Conservation (phyloP, 2,797 vertebrate genomes). For the Mus minutoides region DNA sequence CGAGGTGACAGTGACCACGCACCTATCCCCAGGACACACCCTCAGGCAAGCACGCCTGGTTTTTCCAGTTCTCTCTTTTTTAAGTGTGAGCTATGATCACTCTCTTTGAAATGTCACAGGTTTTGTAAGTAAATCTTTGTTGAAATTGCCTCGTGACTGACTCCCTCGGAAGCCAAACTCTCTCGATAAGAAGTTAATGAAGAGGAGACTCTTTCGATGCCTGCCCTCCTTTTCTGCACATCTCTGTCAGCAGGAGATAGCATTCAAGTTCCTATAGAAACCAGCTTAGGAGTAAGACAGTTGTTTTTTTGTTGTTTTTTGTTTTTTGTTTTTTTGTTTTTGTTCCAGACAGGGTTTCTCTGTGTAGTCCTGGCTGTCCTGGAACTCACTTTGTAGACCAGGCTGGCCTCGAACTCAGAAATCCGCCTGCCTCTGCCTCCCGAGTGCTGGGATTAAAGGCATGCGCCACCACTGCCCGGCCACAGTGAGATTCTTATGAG, state of each 20-base stretch:
- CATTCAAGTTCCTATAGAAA: conserved; percentile 39
- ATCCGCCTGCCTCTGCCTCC: no score
- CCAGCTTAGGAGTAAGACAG: neutral
- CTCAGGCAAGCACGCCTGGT: conserved; percentile 50
- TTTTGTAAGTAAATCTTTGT: conserved; percentile 62
- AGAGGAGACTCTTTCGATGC: neutral
- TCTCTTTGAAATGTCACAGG: conserved; percentile 33
- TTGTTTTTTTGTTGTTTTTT: no score
- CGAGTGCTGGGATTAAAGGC: no score
- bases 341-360: no score
- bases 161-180: conserved; percentile 6
- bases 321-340: no score
- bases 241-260: neutral
- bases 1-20: conserved; percentile 8
- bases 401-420: no score
- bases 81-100: conserved; percentile 47
- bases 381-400: no score
- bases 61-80: conserved; percentile 70
- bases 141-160: conserved; percentile 37
- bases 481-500: neutral
- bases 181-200: conserved; percentile 11
- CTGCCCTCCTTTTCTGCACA: neutral
- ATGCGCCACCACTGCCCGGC: no score
- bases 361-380: no score
- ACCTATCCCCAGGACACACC: conserved; percentile 37